Conservation (phyloP, 2,113 vertebrate species). For the Macrotus californicus region DNA sequence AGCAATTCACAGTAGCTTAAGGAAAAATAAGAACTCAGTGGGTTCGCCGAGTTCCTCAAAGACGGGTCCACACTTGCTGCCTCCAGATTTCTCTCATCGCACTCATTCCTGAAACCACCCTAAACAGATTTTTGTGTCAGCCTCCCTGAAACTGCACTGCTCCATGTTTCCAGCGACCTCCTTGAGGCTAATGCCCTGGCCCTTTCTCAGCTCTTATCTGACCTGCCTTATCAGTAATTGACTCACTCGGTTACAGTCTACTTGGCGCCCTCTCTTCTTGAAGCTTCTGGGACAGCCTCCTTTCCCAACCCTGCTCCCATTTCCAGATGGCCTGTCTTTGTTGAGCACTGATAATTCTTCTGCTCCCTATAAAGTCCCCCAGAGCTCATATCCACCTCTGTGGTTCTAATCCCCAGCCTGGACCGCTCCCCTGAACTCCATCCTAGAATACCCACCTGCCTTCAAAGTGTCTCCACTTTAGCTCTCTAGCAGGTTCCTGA, state of each 20-base stretch:
- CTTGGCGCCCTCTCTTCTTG: neutral
- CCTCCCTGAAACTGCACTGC: no score
- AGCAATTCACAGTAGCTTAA: neutral
- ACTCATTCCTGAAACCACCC: neutral
- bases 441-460: neutral
- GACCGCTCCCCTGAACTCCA: neutral
- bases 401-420: neutral
- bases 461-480: neutral
- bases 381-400: neutral
- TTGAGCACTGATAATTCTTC: neutral
- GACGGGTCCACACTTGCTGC: neutral
- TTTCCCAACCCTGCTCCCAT: neutral
- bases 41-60: neutral
- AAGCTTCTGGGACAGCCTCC: neutral
- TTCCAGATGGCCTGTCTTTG: neutral
- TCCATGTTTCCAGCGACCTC: neutral
- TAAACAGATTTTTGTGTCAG: neutral
- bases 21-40: neutral
- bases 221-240: neutral
- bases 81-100: neutral
- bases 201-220: neutral
- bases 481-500: neutral
- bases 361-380: neutral
- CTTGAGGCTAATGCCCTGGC: neutral
- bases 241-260: neutral